Conservation (phyloP, 2,113 vertebrate genomes). For the Chroicocephalus ridibundus region DNA sequence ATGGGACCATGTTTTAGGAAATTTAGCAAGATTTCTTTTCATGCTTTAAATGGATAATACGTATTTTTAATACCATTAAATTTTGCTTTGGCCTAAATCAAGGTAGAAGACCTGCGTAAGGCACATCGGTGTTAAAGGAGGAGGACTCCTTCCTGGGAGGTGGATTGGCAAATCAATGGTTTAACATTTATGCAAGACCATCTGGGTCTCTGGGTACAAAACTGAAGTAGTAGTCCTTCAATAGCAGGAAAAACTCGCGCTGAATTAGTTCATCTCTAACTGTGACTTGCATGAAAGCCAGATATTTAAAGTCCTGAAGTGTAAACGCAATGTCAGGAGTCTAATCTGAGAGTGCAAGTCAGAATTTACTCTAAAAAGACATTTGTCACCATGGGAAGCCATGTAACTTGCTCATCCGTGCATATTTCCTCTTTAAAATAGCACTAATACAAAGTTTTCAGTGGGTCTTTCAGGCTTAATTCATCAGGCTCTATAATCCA, state of each 20-base stretch:
- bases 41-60: not conserved
- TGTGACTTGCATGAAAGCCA: not conserved
- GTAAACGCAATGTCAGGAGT: not conserved
- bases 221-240: not conserved
- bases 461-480: not conserved
- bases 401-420: not conserved
- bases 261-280: not conserved
- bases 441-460: not conserved
- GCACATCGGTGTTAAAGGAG: not conserved
- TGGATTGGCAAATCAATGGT: not conserved
- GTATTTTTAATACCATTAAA: not conserved
- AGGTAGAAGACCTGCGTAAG: not conserved
- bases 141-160: not conserved
- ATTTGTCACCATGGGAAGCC: not conserved
- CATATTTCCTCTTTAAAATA: not conserved
- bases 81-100: not conserved
- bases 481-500: not conserved
- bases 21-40: not conserved
- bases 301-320: not conserved
- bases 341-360: not conserved
- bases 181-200: not conserved
- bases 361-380: not conserved
- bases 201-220: not conserved
- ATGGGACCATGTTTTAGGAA: accelerated
- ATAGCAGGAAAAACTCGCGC: not conserved